These are phyloP conservation scores for Eueides isabella DNA, from an alignment of 1,140 invertebrate genomes.

Conservation along the genomic window DNA sequence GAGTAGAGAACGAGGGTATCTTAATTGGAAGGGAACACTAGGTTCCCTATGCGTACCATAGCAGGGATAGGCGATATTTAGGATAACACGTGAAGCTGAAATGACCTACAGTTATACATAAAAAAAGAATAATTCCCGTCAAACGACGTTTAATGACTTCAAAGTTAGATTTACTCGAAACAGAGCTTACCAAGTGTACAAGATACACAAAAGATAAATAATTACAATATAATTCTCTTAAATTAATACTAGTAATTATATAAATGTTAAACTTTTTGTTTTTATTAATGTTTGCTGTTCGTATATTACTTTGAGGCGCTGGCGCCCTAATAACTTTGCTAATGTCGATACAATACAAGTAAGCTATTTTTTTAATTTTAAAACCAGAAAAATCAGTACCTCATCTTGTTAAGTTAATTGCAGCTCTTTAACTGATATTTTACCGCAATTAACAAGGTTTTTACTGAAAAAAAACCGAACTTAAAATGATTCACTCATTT, in stretches of 20 bases:
- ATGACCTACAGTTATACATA: background rate
- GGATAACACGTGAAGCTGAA: background rate
- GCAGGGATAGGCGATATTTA: no score
- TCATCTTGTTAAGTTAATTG: no score
- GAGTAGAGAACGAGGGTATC: no score
- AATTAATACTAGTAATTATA: background rate
- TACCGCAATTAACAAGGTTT: no score
- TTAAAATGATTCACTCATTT: no score
- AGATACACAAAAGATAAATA: background rate
- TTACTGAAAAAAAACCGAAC: no score
- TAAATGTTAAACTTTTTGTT: background rate
- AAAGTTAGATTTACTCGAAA: background rate
- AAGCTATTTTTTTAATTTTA: no score
- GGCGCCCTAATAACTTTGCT: background rate
- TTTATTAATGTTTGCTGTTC: background rate
- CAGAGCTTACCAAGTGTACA: background rate
- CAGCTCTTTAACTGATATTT: no score
- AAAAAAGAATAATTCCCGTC: background rate
- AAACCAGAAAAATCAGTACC: no score
- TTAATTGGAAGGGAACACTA: no score
- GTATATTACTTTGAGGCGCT: background rate
- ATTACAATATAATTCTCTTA: background rate
- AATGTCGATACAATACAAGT: background rate
- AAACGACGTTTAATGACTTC: background rate
- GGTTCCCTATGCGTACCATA: no score